A percentile compares a stretch with the other conserved stretches of the same genome.
phyloP scores from a whole-genome alignment of 2,797 vertebrate species.

The Phalanger gymnotis region DNA sequence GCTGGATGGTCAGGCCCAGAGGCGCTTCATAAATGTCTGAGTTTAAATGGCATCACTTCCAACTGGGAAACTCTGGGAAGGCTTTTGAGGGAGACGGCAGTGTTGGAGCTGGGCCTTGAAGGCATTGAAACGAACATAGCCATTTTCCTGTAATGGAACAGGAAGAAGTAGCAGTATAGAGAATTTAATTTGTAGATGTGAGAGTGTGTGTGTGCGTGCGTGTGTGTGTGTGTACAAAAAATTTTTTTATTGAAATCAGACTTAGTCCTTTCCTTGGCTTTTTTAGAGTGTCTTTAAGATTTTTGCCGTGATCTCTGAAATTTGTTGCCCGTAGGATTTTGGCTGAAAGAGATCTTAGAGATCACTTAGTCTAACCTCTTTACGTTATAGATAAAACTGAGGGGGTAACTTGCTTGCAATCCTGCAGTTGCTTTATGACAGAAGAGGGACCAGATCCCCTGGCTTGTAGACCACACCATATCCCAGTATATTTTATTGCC shows the following conservation, averaged over 20 bases:
- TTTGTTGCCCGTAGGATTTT: neutral
- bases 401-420: neutral
- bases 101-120: neutral
- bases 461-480: neutral
- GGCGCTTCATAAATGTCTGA: neutral
- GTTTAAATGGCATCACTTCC: neutral
- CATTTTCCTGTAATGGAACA: neutral
- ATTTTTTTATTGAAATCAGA: neutral
- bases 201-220: no score
- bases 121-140: neutral
- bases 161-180: neutral
- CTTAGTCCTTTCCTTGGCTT: neutral
- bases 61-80: neutral
- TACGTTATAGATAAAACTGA: neutral
- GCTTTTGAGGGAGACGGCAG: neutral
- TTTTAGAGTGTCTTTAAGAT: neutral
- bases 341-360: neutral
- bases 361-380: neutral
- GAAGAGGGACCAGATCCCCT: neutral
- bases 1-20: neutral
- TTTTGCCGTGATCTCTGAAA: neutral
- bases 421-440: neutral
- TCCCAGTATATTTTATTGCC: neutral
- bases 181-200: neutral
- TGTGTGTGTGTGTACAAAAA: no score